Evolutionary conservation across 2,797 vertebrate species (phyloP).

Genomic region (Lagorchestes hirsutus): DNA sequence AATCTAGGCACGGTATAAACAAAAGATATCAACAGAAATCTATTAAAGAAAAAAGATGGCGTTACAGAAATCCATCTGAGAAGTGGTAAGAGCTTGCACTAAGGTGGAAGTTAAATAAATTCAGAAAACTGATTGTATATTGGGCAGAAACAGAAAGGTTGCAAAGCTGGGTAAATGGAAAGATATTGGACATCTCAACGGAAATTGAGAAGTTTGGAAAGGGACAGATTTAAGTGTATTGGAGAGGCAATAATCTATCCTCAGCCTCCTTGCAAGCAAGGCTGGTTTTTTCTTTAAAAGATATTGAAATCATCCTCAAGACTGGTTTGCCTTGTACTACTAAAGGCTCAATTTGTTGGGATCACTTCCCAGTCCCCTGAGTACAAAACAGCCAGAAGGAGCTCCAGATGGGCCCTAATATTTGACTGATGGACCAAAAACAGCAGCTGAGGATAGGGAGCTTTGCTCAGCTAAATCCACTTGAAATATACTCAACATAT

Average conservation of each 20-base stretch:
- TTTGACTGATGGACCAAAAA: neutral
- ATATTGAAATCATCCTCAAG: neutral
- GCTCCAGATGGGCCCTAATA: neutral
- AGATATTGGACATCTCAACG: neutral
- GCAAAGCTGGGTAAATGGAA: neutral
- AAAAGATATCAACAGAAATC: neutral
- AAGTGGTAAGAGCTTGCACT: neutral
- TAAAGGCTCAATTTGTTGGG: neutral
- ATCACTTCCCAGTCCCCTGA: neutral
- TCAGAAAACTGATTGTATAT: neutral
- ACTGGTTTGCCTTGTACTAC: neutral
- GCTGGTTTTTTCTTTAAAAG: neutral
- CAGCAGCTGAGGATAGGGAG: neutral
- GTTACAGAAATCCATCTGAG: neutral
- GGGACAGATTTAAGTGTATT: neutral
- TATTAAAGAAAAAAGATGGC: neutral
- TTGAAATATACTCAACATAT: neutral
- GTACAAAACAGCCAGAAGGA: neutral
- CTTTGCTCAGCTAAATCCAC: neutral
- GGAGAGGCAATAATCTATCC: neutral
- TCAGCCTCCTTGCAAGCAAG: neutral
- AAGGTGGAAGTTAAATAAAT: neutral
- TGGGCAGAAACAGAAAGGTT: neutral
- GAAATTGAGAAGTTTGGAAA: neutral
- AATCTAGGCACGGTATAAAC: neutral